Base-by-base conservation (phyloP, 2,797 vertebrate genomes). In the Okamejei kenojei region DNA sequence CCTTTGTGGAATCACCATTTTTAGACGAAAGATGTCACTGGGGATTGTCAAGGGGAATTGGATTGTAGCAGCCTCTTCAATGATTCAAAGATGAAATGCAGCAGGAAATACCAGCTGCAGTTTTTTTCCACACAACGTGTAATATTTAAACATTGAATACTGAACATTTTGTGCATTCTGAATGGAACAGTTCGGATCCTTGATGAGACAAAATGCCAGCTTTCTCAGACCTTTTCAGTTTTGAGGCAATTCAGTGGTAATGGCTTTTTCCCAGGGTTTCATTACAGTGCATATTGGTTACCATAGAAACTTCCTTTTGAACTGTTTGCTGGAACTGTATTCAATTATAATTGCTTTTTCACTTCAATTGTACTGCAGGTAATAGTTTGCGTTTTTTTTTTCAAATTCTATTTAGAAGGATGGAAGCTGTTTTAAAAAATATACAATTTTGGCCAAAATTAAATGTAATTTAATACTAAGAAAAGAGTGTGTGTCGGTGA, bases 211-310 rank as follows among this genome's bases (percentile, higher is more conserved):
- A 92, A 76, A 58, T 71, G 86, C 61, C 90, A 29, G 61, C 10
- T 23, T 81, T 81, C 38, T 58, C 15, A 54, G 77, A 29, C 90
- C 90, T 91, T 91, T 91, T 54, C 29, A 45, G 35, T 74, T 92
- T 92, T 92, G 71, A 76, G 35, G 71, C 90, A 92, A 82, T 94
- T 95, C 76, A 94, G 93, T 94, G 93, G 93, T 93, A 84, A 1
- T 94, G 93, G 93, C 80, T 93, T 95, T 95, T 95, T 95, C 93
- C 95, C 91, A 63, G 94, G 93, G 71, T 93, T 95, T 95, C 94
- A 94, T 93, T 94, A 88, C 92, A 93, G 61, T 94, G 94, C 95
- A 93, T 93, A 82, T 79, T 94, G 93, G 78, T 94, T 93, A 88
- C 94, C 94, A 93, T 93, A 88, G 94, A 38, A 94, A 93, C 93